These are phyloP conservation scores for Phortica okadai DNA, from an alignment of 2,888 invertebrate species.

Conservation along the genomic window DNA sequence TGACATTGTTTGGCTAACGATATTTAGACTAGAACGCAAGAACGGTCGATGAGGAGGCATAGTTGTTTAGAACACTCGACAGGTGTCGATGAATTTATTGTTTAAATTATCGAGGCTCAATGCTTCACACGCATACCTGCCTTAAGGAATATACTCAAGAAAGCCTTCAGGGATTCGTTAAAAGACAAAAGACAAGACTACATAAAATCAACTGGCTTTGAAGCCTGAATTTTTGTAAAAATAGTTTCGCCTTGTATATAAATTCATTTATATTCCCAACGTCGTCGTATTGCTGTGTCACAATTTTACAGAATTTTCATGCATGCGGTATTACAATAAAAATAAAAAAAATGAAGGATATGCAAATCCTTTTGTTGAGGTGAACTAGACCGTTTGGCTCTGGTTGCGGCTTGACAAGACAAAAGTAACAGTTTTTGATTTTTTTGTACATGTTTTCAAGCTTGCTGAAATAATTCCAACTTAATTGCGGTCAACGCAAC, in stretches of 20 bases:
- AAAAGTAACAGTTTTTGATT: neutral
- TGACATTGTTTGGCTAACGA: too few relatives aligned
- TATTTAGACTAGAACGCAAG: neutral
- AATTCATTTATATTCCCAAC: too few relatives aligned
- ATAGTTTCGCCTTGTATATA: too few relatives aligned
- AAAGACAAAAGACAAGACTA: too few relatives aligned
- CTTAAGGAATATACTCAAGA: neutral
- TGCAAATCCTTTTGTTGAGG: neutral
- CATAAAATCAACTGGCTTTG: too few relatives aligned
- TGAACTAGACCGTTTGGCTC: conserved; percentile 23
- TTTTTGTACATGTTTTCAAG: neutral
- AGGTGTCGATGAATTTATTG: neutral
- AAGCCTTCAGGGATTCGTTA: too few relatives aligned
- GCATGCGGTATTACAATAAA: too few relatives aligned
- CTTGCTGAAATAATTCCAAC: conserved; percentile 16
- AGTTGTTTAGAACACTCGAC: neutral
- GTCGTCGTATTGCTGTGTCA: neutral
- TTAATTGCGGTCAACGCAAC: conserved; percentile 24
- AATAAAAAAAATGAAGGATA: neutral
- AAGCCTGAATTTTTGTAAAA: too few relatives aligned
- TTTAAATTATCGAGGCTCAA: neutral
- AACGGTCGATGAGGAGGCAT: neutral
- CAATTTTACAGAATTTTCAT: neutral
- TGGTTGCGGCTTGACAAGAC: neutral
- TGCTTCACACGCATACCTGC: neutral